Base-by-base conservation (phyloP, 1,140 invertebrate species). In the Archivesica marissinica region DNA sequence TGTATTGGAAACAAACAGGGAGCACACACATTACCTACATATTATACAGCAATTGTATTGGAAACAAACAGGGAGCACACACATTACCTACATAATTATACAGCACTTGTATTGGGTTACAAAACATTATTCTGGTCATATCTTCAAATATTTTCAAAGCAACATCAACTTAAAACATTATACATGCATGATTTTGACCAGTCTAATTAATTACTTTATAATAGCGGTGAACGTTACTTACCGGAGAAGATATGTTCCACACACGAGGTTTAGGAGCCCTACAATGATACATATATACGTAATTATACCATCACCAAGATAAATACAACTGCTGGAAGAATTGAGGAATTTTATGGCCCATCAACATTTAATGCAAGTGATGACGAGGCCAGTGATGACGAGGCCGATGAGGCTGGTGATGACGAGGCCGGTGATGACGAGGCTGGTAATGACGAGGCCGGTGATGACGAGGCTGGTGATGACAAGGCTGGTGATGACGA, bases 241-340 rank as follows among this genome's bases (percentile, higher is more conserved):
- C 74, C 6, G 74, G 74, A 28, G 74, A 76, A 56, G 74, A 35
- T 2, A 76, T 52, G 59, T 76, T 76, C 74, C 74, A 76, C 13
- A 76, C 35, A 20, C 52, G 54, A 1, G 74, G 9, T 30, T 76
- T 76, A 35, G 47, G 33, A 15, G 25, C 47, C 74, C 74, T 76
- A 52, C 1, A 76, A 56, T 25, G 6, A 28, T 6, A 38, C 39
- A 44, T 2, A 52, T 28, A 74, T 23, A 25, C n/a, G n/a, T n/a
- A n/a, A n/a, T n/a, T 3, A 38, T 4, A 66, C 61, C 20, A 50
- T 28, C 3, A 2, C 41, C 23, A 6, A 2, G 2, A 6, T 23
- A 13, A 1, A 44, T 39, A 17, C 35, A 41, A 54, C 2, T 13
- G 35, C 6, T 4, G 1, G 9, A 15, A 35, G 20, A 75, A 30